phyloP scores from a whole-genome alignment of 2,797 vertebrate species.

The Hyperoplus immaculatus region DNA sequence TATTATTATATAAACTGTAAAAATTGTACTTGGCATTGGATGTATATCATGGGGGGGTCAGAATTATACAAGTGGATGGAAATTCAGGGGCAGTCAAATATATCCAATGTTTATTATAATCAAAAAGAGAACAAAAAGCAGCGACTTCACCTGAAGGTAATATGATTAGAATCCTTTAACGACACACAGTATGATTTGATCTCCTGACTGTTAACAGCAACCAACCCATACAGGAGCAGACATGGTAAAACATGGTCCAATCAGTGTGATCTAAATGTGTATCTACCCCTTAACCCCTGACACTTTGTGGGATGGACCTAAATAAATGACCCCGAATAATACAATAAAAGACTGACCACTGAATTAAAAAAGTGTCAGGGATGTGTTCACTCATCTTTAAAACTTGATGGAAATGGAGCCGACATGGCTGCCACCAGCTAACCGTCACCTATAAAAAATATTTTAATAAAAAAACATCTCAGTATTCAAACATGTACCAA shows the following conservation, averaged over 20 bases:
- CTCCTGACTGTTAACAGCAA: neutral
- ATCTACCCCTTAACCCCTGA: neutral
- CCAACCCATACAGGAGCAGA: neutral
- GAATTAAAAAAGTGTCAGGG: neutral
- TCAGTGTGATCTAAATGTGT: neutral
- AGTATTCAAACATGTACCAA: conserved; percentile 11
- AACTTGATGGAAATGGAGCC: neutral
- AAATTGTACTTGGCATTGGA: neutral
- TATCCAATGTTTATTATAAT: neutral
- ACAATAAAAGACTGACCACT: neutral
- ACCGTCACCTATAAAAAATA: neutral
- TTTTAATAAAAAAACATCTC: conserved; percentile 11
- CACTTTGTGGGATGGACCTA: neutral
- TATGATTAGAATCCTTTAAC: neutral
- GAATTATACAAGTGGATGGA: neutral
- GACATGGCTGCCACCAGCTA: neutral
- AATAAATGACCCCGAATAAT: neutral
- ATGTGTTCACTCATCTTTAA: neutral
- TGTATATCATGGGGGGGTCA: neutral
- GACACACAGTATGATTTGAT: neutral
- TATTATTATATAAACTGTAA: neutral
- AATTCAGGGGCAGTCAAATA: neutral
- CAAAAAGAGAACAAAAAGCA: neutral
- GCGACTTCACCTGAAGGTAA: neutral
- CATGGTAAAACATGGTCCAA: neutral